Conservation (phyloP, 1,140 invertebrate genomes). For the Cydia fagiglandana region DNA sequence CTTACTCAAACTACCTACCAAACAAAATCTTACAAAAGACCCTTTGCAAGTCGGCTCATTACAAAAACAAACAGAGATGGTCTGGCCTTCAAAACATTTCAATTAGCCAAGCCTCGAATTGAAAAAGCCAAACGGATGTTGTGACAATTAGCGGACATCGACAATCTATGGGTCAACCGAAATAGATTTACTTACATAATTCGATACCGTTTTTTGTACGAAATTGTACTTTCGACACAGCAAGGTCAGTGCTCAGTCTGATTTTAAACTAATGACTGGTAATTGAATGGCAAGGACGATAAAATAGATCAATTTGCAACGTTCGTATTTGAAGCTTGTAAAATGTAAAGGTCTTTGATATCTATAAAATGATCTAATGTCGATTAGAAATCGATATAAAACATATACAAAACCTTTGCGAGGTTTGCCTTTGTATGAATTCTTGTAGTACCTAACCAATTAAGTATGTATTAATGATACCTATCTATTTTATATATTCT, state of each 20-base stretch:
- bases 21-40: background rate
- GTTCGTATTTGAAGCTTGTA: background rate
- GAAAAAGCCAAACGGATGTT: conserved; percentile 8
- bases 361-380: background rate
- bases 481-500: background rate
- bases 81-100: conserved; percentile 4
- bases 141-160: conserved; percentile 15
- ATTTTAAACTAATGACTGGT: conserved; percentile 1
- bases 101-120: background rate
- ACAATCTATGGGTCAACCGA: conserved; percentile 19
- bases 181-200: conserved; percentile 31
- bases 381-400: background rate
- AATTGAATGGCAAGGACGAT: conserved; percentile 20
- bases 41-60: background rate
- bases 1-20: background rate
- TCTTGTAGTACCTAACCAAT: background rate
- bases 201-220: conserved; percentile 23
- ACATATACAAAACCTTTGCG: background rate
- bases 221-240: conserved; percentile 25
- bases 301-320: conserved; percentile 2
- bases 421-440: background rate
- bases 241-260: conserved; percentile 15
- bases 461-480: background rate
- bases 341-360: background rate
- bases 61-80: background rate